These are phyloP conservation scores for roundworm (Caenorhabditis elegans) DNA, from an alignment of 1,140 invertebrate genomes.

Conservation along the genomic window WBcel235 BX284605.5:3537001-3537500, in stretches of 20 bases:
- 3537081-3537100: neutral
- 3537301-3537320: neutral
- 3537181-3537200: neutral
- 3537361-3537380: neutral
- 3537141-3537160: neutral
- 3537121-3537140: neutral
- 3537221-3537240: neutral
- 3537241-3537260: neutral
- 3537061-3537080: neutral
- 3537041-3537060: neutral
- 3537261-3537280: neutral
- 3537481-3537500: neutral
- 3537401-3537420: neutral
- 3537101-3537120: neutral
- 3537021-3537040: no score
- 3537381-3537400: neutral
- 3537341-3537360: neutral
- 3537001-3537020: neutral
- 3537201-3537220: neutral
- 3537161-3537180: neutral
- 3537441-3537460: no score
- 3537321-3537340: neutral
- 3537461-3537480: no score
- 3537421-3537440: neutral
- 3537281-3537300: neutral